These are phyloP conservation scores for Gisinianus flammeolus DNA, from an alignment of 2,888 invertebrate genomes.

Conservation along the genomic window DNA sequence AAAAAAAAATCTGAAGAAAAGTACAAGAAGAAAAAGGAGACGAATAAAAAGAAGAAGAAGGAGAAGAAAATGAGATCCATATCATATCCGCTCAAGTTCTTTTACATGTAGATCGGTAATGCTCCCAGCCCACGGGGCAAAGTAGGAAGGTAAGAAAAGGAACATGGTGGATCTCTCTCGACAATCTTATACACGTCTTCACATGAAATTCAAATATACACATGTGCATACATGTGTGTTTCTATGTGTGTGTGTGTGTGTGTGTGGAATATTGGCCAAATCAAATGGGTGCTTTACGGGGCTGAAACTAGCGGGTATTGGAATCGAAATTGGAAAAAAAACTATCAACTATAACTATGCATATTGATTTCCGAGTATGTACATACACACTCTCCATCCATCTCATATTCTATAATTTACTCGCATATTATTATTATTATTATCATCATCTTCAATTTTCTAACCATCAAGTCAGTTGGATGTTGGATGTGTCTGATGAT, in stretches of 20 bases:
- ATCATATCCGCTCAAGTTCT: conserved; percentile 30
- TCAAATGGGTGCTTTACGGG: conserved; percentile 48
- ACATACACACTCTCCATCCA: not conserved
- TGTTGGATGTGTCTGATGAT: too few species aligned
- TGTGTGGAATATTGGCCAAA: conserved; percentile 56
- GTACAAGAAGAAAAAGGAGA: not conserved
- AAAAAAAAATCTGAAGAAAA: not conserved
- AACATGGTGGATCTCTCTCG: not conserved
- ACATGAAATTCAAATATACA: too few species aligned
- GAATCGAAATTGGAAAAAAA: too few species aligned
- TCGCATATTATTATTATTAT: conserved; percentile 16
- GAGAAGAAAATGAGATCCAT: conserved; percentile 31
- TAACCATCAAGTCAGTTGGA: not conserved
- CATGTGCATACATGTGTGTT: too few species aligned
- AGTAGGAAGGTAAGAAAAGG: conserved; percentile 29
- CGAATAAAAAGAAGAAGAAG: not conserved
- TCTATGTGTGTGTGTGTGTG: too few species aligned
- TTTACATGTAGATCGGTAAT: conserved; percentile 22
- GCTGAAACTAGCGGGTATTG: conserved; percentile 8
- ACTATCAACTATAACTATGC: not conserved
- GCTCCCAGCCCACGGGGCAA: not conserved
- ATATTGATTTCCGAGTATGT: not conserved
- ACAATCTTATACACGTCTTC: not conserved
- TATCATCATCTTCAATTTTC: conserved; percentile 7
- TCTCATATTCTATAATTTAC: not conserved